Percentiles rank a stretch among this genome's conserved stretches.
phyloP scores from a whole-genome alignment of 2,113 vertebrate genomes.

The Poeciliopsis prolifica region DNA sequence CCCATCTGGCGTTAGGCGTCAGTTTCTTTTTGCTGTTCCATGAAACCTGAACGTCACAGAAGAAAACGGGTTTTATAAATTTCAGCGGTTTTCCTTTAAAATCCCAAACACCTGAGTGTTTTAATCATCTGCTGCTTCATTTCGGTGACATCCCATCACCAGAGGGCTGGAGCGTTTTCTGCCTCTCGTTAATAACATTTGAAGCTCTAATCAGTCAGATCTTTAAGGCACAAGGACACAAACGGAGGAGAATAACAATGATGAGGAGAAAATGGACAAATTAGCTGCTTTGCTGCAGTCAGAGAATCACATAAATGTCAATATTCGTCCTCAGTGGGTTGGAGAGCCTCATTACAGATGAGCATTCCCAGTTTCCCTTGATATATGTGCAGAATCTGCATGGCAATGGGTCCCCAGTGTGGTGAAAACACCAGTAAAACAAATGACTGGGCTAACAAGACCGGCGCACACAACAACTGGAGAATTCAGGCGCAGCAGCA shows the following conservation, averaged over 20 bases:
- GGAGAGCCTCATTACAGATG: constrained; percentile 13
- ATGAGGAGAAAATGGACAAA: constrained; percentile 24
- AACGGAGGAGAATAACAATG: constrained; percentile 21
- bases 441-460: constrained; percentile 40
- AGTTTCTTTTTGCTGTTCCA: neutral
- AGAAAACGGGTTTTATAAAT: neutral
- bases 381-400: constrained; percentile 52
- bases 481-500: constrained; percentile 6
- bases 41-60: neutral
- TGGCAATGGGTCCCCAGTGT: constrained; percentile 58
- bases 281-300: constrained; percentile 51
- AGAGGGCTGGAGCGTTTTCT: neutral
- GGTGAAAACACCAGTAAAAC: constrained; percentile 64
- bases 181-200: neutral
- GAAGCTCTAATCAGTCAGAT: constrained; percentile 13
- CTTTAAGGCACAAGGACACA: constrained; percentile 15
- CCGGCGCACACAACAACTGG: constrained; percentile 19
- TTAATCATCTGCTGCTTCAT: neutral
- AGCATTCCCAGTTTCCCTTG: constrained; percentile 60
- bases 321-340: constrained; percentile 35
- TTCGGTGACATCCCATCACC: neutral
- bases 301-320: constrained; percentile 59
- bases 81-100: neutral
- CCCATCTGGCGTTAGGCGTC: neutral
- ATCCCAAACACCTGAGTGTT: neutral